Evolutionary conservation across 2,797 vertebrate species (phyloP).

Genomic region (Apodemus agrarius): DNA sequence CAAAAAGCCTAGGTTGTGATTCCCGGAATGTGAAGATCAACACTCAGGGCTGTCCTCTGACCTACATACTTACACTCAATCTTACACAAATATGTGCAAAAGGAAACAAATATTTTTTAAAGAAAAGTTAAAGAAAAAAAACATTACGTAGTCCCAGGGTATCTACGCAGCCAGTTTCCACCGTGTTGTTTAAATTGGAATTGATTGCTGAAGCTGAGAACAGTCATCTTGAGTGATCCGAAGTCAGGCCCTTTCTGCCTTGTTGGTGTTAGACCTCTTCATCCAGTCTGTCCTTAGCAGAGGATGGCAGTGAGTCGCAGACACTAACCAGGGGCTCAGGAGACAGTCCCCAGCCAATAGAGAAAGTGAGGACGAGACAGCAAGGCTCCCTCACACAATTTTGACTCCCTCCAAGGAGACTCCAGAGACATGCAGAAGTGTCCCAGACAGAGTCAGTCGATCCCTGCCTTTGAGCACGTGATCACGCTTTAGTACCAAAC

Average conservation of each 20-base stretch:
- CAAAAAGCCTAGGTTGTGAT: not conserved
- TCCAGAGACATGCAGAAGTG: not conserved
- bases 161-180: not conserved
- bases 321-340: not conserved
- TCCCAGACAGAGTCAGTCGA: not conserved
- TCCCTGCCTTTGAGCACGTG: not conserved
- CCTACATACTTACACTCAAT: not conserved
- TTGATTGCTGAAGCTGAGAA: not conserved
- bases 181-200: not conserved
- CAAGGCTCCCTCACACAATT: not conserved
- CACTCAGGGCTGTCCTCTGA: not conserved
- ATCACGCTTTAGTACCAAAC: not conserved
- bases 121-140: not conserved
- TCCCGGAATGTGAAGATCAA: not conserved
- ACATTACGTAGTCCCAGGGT: not conserved
- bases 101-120: not conserved
- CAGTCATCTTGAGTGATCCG: not conserved
- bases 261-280: not conserved
- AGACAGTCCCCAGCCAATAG: constrained; percentile 10
- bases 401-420: not conserved
- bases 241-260: not conserved
- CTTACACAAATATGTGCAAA: not conserved
- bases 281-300: too few species aligned
- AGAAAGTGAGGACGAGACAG: constrained; percentile 6
- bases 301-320: not conserved